These are phyloP conservation scores for Aleiodes sp. DNA, from an alignment of 1,140 invertebrate species.

Conservation along the genomic window DNA sequence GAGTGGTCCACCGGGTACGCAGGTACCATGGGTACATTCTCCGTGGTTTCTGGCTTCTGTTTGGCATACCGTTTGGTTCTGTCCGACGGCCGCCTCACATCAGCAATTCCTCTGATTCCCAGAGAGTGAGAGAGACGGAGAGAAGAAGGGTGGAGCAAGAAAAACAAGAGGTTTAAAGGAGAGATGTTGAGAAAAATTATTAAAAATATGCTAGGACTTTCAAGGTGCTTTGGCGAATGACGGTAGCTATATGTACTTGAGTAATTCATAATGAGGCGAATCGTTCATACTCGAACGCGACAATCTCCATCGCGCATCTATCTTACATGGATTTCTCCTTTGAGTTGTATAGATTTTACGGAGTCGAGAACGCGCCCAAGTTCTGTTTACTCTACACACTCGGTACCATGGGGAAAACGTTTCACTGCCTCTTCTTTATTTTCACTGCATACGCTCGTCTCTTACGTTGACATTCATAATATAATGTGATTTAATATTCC, in stretches of 20 bases:
- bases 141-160: not conserved
- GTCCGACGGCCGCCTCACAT: constrained; percentile 10
- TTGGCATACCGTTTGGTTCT: constrained; percentile 58
- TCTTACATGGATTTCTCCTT: constrained; percentile 21
- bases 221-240: constrained; percentile 19
- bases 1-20: constrained; percentile 59
- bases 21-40: constrained; percentile 49
- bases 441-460: constrained; percentile 24
- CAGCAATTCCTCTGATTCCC: constrained; percentile 13
- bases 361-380: constrained; percentile 40
- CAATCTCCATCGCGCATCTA: constrained; percentile 16
- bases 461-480: constrained; percentile 5
- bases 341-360: constrained; percentile 28
- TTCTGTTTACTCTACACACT: constrained; percentile 50
- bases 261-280: constrained; percentile 46
- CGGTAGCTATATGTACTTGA: constrained; percentile 52
- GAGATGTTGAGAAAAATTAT: not conserved
- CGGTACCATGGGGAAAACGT: constrained; percentile 28
- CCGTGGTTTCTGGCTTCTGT: constrained; percentile 59
- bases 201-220: not conserved
- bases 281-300: constrained; percentile 21
- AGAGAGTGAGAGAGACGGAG: not conserved
- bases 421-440: constrained; percentile 33
- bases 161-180: too few relatives aligned
- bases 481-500: constrained; percentile 7